phyloP scores from a whole-genome alignment of 1,140 invertebrate species.

The Lerema accius region DNA sequence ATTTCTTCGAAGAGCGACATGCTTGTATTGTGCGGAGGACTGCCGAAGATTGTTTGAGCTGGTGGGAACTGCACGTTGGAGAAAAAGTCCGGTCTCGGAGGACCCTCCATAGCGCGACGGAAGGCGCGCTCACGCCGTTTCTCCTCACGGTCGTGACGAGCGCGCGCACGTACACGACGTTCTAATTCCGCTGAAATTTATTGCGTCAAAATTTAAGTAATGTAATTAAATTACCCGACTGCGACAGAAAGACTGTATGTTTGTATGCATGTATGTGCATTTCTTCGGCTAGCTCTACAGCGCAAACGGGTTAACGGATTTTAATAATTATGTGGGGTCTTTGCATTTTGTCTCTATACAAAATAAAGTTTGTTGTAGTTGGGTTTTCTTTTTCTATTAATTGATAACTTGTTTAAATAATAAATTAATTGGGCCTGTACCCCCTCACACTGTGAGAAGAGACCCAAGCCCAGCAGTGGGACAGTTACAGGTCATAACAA shows the following conservation, averaged over 20 bases:
- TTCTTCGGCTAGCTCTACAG: no score
- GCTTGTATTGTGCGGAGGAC: slow-evolving; percentile 41
- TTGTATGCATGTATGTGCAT: no score
- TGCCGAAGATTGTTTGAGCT: slow-evolving; percentile 47
- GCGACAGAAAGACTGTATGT: no score
- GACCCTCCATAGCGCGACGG: slow-evolving; percentile 63
- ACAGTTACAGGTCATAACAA: neutral
- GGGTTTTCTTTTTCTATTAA: no score
- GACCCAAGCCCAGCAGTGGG: no score
- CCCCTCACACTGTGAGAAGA: neutral
- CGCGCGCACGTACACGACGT: slow-evolving; percentile 58
- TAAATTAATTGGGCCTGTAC: neutral
- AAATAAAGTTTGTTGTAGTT: no score
- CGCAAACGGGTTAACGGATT: no score
- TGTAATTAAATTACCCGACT: no score
- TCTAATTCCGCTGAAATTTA: slow-evolving; percentile 61
- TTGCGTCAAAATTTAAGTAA: neutral
- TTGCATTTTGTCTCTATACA: no score
- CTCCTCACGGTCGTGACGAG: slow-evolving; percentile 63
- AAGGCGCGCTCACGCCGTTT: slow-evolving; percentile 65
- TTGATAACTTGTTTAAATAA: no score
- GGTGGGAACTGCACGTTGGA: slow-evolving; percentile 64
- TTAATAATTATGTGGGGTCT: no score
- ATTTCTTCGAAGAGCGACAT: slow-evolving; percentile 11
- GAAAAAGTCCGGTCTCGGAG: slow-evolving; percentile 64